Evolutionary conservation across 2,888 invertebrate species (phyloP).

Genomic region (Rhagium mordax): DNA sequence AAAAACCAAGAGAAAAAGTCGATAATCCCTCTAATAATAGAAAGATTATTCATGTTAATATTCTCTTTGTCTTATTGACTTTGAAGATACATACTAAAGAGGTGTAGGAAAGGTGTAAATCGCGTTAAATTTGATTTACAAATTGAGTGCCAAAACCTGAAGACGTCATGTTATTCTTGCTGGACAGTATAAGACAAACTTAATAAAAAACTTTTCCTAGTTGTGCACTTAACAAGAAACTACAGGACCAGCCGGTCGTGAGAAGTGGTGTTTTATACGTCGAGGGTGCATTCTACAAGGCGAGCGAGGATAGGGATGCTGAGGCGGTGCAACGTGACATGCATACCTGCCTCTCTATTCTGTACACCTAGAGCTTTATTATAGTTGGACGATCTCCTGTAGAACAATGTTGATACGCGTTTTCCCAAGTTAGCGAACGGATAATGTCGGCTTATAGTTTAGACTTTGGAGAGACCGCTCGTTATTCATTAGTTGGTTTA

Average conservation of each 20-base stretch:
- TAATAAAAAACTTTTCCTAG: not conserved
- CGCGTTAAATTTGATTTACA: not conserved
- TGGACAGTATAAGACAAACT: not conserved
- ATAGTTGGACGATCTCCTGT: not conserved
- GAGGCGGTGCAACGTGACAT: slow-evolving; percentile 22
- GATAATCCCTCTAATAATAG: too few species aligned
- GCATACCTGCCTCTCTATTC: slow-evolving; percentile 1
- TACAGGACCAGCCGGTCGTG: slow-evolving; percentile 22
- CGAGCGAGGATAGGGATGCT: not conserved
- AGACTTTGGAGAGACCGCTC: not conserved
- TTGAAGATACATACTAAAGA: too few species aligned
- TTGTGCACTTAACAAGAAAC: slow-evolving; percentile 12
- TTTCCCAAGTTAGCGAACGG: not conserved
- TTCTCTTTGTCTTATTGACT: too few species aligned
- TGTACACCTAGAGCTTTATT: not conserved
- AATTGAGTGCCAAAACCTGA: not conserved
- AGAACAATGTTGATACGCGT: slow-evolving; percentile 13
- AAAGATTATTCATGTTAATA: too few species aligned
- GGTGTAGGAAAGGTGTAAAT: not conserved
- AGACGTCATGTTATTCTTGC: not conserved
- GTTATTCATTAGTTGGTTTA: not conserved
- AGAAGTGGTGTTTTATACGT: slow-evolving; percentile 23
- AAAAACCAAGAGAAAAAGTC: too few species aligned
- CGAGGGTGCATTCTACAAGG: not conserved
- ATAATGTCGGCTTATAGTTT: not conserved